Conservation (phyloP, 2,113 vertebrate genomes). For the Spheniscus mendiculus region DNA sequence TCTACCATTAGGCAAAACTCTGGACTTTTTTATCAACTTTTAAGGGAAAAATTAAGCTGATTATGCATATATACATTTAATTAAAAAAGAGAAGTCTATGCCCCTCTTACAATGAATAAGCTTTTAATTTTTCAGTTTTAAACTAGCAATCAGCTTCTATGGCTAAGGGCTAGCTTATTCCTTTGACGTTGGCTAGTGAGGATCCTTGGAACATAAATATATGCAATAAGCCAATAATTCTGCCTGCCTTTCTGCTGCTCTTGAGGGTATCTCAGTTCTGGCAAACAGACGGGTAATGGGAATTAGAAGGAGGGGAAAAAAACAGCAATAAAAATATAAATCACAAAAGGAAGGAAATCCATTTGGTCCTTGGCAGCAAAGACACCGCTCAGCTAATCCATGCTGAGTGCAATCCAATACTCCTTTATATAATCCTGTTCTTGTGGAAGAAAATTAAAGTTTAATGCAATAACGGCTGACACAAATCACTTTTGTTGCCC, state of each 20-base stretch:
- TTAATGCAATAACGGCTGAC: conserved; percentile 85
- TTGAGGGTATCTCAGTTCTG: conserved; percentile 73
- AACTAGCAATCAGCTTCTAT: conserved; percentile 11
- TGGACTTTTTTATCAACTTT: not conserved
- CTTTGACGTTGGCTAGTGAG: conserved; percentile 47
- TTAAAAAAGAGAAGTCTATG: not conserved
- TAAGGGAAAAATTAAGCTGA: not conserved
- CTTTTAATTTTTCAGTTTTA: conserved; percentile 50
- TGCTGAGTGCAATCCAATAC: conserved; percentile 84
- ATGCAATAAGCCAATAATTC: conserved; percentile 75
- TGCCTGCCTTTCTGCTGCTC: conserved; percentile 67
- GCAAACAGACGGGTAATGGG: conserved; percentile 77
- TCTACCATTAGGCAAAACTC: not conserved
- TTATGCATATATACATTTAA: not conserved
- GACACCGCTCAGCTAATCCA: conserved; percentile 79
- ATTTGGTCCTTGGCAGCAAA: conserved; percentile 82
- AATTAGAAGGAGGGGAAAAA: conserved; percentile 71
- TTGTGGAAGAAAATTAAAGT: conserved; percentile 84
- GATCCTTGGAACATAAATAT: conserved; percentile 73
- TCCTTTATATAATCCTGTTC: conserved; percentile 82
- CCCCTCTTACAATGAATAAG: not conserved
- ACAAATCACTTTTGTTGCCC: conserved; percentile 85
- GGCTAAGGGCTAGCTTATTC: conserved; percentile 49
- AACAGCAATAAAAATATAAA: conserved; percentile 82
- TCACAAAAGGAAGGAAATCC: conserved; percentile 82